Evolutionary conservation across 1,140 invertebrate species (phyloP).

Genomic region (Danaus plexippus): DNA sequence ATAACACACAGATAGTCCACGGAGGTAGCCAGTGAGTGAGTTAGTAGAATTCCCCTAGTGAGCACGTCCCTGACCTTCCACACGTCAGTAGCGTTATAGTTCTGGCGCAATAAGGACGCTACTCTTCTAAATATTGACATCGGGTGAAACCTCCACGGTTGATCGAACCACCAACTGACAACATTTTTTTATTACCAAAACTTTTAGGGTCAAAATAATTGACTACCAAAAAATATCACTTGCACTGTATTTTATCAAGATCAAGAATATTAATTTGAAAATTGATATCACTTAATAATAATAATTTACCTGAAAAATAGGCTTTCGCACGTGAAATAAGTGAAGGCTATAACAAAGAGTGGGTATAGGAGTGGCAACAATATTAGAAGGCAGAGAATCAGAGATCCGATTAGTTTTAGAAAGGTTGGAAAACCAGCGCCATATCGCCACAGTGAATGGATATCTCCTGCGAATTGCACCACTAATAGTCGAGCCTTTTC

Average conservation of each 20-base stretch:
- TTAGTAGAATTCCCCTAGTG: constrained; percentile 48
- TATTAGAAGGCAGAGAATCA: constrained; percentile 47
- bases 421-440: constrained; percentile 63
- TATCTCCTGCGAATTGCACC: constrained; percentile 44
- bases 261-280: no score
- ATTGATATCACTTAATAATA: no score
- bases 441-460: constrained; percentile 52
- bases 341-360: constrained; percentile 39
- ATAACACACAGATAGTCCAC: constrained; percentile 65
- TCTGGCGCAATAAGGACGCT: constrained; percentile 23
- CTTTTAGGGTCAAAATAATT: no score
- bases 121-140: constrained; percentile 31
- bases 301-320: constrained; percentile 45
- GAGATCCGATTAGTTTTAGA: constrained; percentile 55
- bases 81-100: constrained; percentile 27
- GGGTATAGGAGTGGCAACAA: constrained; percentile 56
- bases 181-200: constrained; percentile 3
- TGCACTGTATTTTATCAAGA: no score
- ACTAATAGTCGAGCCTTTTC: constrained; percentile 33
- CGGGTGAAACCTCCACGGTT: constrained; percentile 43
- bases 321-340: constrained; percentile 52
- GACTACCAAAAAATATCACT: no score
- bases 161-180: constrained; percentile 46
- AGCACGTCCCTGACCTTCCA: constrained; percentile 60
- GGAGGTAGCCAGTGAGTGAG: constrained; percentile 61